Evolutionary conservation across 2,113 vertebrate species (phyloP).

Genomic region (Channa maculata): DNA sequence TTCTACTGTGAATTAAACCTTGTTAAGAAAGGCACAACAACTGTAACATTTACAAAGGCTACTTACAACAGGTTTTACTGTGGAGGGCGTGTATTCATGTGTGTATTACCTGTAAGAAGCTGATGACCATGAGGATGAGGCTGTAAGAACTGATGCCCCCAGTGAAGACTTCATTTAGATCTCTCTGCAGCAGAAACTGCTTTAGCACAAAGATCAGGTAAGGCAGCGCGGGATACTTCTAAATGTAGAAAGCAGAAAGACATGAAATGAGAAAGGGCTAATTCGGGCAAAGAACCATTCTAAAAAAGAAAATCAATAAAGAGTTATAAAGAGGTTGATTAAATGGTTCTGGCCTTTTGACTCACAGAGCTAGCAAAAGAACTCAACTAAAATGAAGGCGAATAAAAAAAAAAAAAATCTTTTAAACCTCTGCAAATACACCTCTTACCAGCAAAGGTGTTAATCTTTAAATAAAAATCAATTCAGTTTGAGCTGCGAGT

Average conservation of each 20-base stretch:
- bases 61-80: neutral
- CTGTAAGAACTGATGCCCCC: constrained; percentile 89
- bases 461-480: no score
- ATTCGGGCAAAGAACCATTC: neutral
- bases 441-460: no score
- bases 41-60: neutral
- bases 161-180: constrained; percentile 88
- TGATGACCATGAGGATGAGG: constrained; percentile 89
- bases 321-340: no score
- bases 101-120: constrained; percentile 84
- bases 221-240: constrained; percentile 87
- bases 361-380: no score
- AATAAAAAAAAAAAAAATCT: no score
- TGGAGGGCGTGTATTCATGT: neutral
- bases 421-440: no score
- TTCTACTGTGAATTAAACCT: no score
- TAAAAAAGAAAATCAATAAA: no score
- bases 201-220: constrained; percentile 89
- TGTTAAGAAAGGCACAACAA: no score
- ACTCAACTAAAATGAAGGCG: no score
- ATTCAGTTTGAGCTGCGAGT: no score
- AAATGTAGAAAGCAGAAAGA: constrained; percentile 27
- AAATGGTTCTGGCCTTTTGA: no score
- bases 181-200: constrained; percentile 88
- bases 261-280: neutral